Conservation (phyloP, 2,888 invertebrate species). For the Deroplatys truncata region DNA sequence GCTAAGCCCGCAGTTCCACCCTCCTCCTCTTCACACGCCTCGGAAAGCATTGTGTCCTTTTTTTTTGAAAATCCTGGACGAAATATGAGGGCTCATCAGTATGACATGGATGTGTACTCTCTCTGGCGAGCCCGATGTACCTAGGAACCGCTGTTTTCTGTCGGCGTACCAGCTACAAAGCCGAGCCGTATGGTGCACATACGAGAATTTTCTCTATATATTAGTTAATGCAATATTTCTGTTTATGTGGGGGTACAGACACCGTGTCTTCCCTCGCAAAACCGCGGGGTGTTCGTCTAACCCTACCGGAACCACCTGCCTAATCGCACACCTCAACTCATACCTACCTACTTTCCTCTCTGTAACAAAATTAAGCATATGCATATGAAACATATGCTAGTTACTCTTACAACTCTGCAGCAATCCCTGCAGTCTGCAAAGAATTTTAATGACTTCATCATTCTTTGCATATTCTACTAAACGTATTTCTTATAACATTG, state of each 20-base stretch:
- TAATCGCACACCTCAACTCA: not conserved
- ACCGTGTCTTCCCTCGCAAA: not conserved
- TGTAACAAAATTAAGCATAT: too few relatives aligned
- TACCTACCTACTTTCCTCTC: not conserved
- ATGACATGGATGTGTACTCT: slow-evolving; percentile 18
- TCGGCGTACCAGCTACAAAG: not conserved
- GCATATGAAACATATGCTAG: too few relatives aligned
- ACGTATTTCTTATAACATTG: too few relatives aligned
- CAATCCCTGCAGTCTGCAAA: too few relatives aligned
- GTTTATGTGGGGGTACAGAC: not conserved
- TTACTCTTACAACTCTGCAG: too few relatives aligned
- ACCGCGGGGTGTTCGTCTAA: not conserved
- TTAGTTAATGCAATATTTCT: slow-evolving; percentile 18
- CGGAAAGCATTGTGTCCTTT: not conserved
- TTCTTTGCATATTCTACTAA: too few relatives aligned
- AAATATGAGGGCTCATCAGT: slow-evolving; percentile 18
- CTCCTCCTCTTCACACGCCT: not conserved
- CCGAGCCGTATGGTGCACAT: not conserved
- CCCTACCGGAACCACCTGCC: not conserved
- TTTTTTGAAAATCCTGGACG: slow-evolving; percentile 16
- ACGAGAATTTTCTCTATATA: slow-evolving; percentile 12
- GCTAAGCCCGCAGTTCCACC: not conserved
- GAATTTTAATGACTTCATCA: too few relatives aligned
- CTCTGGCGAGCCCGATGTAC: not conserved
- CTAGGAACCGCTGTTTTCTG: not conserved